These are phyloP conservation scores for Meghimatium bilineatum DNA, from an alignment of 2,888 invertebrate genomes.

Conservation along the genomic window DNA sequence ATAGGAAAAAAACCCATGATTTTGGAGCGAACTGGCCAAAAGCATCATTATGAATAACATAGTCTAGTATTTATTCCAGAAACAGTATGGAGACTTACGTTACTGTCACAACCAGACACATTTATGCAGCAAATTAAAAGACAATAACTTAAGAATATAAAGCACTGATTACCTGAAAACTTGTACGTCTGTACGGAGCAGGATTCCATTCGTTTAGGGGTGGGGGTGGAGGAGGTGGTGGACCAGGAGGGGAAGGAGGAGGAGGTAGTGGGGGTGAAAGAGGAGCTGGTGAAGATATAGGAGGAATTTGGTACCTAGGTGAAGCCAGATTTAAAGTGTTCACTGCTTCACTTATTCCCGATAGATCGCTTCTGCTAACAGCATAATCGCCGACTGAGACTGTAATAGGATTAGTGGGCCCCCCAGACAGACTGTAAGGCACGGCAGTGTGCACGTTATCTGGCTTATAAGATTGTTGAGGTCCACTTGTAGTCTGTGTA, in stretches of 20 bases:
- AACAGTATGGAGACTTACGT: too few species aligned
- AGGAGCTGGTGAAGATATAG: slow-evolving; percentile 25
- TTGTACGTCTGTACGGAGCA: slow-evolving; percentile 41
- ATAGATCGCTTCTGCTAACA: slow-evolving; percentile 1
- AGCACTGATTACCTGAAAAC: slow-evolving; percentile 44
- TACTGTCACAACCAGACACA: too few species aligned
- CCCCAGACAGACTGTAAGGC: slow-evolving; percentile 34
- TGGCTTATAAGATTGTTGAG: slow-evolving; percentile 18
- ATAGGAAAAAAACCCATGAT: too few species aligned
- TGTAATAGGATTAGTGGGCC: slow-evolving; percentile 1
- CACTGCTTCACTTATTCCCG: slow-evolving; percentile 33
- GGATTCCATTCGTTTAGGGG: slow-evolving; percentile 47
- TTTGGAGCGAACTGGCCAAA: too few species aligned
- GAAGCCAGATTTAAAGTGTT: slow-evolving; percentile 32
- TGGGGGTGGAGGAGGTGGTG: slow-evolving; percentile 53
- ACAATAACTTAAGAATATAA: too few species aligned
- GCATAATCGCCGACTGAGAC: background rate
- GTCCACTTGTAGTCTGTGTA: slow-evolving; percentile 25
- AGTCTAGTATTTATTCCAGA: too few species aligned
- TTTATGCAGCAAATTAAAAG: too few species aligned
- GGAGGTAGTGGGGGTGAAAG: slow-evolving; percentile 53
- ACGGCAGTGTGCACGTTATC: slow-evolving; percentile 35
- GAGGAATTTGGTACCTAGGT: slow-evolving; percentile 34
- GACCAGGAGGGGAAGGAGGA: slow-evolving; percentile 54
- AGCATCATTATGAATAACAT: too few species aligned